phyloP scores from a whole-genome alignment of 2,888 invertebrate genomes.

The Leucophora obtusa region DNA sequence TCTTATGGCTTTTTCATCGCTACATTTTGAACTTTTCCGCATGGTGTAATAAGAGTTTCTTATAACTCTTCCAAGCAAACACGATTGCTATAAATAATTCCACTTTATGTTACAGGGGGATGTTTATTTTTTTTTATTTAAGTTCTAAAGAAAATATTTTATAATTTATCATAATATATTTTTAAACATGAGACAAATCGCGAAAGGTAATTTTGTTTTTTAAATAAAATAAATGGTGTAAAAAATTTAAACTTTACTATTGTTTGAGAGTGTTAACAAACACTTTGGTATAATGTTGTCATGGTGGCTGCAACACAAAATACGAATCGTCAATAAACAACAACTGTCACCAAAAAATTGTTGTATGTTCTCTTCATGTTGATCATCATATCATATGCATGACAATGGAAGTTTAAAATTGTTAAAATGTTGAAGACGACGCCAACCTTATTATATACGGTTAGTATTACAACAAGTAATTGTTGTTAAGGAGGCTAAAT shows the following conservation, averaged over 20 bases:
- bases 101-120: neutral
- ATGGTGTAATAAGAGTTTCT: too few species aligned
- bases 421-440: conserved; percentile 27
- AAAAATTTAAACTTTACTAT: conserved; percentile 49
- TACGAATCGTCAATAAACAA: conserved; percentile 73
- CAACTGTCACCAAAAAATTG: conserved; percentile 75
- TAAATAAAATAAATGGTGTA: conserved; percentile 54
- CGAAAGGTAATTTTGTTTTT: conserved; percentile 18
- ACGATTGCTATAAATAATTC: too few species aligned
- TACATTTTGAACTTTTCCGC: too few species aligned
- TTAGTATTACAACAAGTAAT: conserved; percentile 49
- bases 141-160: neutral
- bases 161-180: neutral
- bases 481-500: conserved; percentile 25
- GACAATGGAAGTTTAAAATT: conserved; percentile 40
- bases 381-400: conserved; percentile 26
- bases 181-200: conserved; percentile 28
- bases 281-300: conserved; percentile 73
- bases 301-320: conserved; percentile 73
- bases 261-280: conserved; percentile 47
- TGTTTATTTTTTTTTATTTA: neutral
- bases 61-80: too few species aligned
- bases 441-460: conserved; percentile 51
- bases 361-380: neutral
- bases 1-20: too few species aligned